These are phyloP conservation scores for Scleropages formosus DNA, from an alignment of 2,797 vertebrate genomes.

Conservation along the genomic window DNA sequence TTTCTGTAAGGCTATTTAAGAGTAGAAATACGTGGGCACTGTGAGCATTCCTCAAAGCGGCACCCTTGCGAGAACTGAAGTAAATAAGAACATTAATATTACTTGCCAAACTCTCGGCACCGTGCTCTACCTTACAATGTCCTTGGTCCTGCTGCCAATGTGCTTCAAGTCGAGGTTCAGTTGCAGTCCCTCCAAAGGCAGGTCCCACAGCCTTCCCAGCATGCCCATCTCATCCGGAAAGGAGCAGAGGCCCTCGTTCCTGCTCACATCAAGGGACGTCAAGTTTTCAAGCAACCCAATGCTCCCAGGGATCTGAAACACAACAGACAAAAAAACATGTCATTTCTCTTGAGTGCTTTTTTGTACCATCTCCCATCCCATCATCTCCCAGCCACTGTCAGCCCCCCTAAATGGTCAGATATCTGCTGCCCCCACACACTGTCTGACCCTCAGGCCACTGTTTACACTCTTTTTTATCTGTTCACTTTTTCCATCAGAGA, in stretches of 20 bases:
- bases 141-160: constrained; percentile 91
- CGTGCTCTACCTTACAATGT: constrained; percentile 83
- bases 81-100: too few relatives aligned
- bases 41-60: too few relatives aligned
- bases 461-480: neutral
- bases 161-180: constrained; percentile 92
- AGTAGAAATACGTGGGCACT: too few relatives aligned
- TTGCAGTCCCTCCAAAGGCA: constrained; percentile 87
- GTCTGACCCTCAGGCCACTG: neutral
- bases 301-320: constrained; percentile 83
- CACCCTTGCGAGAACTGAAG: too few relatives aligned
- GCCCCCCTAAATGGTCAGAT: too few relatives aligned
- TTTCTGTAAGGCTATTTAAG: too few relatives aligned
- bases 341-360: neutral
- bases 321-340: constrained; percentile 29
- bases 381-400: too few relatives aligned
- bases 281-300: constrained; percentile 87
- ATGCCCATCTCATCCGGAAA: constrained; percentile 97
- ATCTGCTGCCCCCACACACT: neutral
- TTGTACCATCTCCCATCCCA: too few relatives aligned
- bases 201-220: constrained; percentile 88
- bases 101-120: neutral
- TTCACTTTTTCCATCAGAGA: neutral
- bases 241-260: constrained; percentile 76
- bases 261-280: constrained; percentile 88